These are phyloP conservation scores for Trematomus loennbergii DNA, from an alignment of 2,113 vertebrate species.

Conservation along the genomic window DNA sequence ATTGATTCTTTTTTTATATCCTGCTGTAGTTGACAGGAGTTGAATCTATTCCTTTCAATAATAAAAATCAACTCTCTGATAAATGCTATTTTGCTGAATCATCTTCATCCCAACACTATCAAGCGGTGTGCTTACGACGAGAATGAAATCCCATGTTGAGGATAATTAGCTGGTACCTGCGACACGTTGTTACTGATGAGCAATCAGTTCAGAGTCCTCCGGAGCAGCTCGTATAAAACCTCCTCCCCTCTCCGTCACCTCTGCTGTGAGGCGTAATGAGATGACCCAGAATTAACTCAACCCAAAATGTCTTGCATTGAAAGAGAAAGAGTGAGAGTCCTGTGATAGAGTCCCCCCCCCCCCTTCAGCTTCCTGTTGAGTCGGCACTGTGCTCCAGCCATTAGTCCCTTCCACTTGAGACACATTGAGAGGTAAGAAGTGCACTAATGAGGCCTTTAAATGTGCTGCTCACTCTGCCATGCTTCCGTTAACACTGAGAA, in stretches of 20 bases:
- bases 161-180: slow-evolving; percentile 51
- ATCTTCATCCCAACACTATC: slow-evolving; percentile 11
- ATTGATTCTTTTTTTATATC: slow-evolving; percentile 27
- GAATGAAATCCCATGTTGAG: background rate
- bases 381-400: slow-evolving; percentile 42
- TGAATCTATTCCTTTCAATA: background rate
- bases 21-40: background rate
- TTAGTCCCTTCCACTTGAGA: slow-evolving; percentile 65
- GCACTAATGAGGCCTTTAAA: slow-evolving; percentile 63
- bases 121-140: slow-evolving; percentile 17
- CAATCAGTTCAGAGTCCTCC: slow-evolving; percentile 58
- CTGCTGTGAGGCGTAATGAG: slow-evolving; percentile 72
- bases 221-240: slow-evolving; percentile 33
- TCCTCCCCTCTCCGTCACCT: slow-evolving; percentile 57
- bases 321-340: slow-evolving; percentile 50
- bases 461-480: slow-evolving; percentile 29
- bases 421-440: slow-evolving; percentile 54
- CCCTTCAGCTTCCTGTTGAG: slow-evolving; percentile 50
- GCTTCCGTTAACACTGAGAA: background rate
- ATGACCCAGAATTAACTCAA: slow-evolving; percentile 77
- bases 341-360: slow-evolving; percentile 39
- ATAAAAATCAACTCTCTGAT: slow-evolving; percentile 5
- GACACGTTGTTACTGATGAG: slow-evolving; percentile 21
- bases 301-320: slow-evolving; percentile 72
- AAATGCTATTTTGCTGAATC: slow-evolving; percentile 19